Evolutionary conservation across 2,113 vertebrate genomes (phyloP).

Genomic region (Verasper variegatus): DNA sequence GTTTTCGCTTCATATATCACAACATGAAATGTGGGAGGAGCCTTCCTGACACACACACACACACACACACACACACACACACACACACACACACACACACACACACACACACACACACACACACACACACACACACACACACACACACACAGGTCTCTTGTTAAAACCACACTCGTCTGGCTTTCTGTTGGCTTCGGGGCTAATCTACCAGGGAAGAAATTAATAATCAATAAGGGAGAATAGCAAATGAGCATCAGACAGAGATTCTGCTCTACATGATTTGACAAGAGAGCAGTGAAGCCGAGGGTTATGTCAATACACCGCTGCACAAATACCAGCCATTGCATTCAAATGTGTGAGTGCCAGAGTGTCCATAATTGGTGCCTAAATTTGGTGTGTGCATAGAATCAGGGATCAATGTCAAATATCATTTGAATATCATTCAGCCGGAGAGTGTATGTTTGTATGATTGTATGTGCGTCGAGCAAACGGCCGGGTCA

Average conservation of each 20-base stretch:
- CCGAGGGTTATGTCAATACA: constrained; percentile 58
- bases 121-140: not conserved
- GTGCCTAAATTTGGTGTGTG: not conserved
- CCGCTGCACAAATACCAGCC: constrained; percentile 24
- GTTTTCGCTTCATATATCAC: not conserved
- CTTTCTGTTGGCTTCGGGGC: constrained; percentile 33
- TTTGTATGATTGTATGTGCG: not conserved
- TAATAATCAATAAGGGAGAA: constrained; percentile 70
- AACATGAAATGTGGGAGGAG: not conserved
- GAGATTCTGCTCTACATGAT: constrained; percentile 48
- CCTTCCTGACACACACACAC: not conserved
- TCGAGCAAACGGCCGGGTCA: not conserved
- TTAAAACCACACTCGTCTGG: not conserved
- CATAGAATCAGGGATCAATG: constrained; percentile 16
- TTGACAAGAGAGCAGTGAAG: constrained; percentile 51
- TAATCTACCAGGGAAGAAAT: constrained; percentile 56
- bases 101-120: not conserved
- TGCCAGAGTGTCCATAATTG: not conserved
- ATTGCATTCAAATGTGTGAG: constrained; percentile 14
- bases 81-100: not conserved
- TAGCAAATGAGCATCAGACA: constrained; percentile 62
- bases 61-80: not conserved
- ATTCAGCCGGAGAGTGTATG: not conserved
- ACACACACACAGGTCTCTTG: not conserved
- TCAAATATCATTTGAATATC: constrained; percentile 33